Evolutionary conservation across 2,797 vertebrate species (phyloP).

Genomic region (Zenarchopterus dispar): DNA sequence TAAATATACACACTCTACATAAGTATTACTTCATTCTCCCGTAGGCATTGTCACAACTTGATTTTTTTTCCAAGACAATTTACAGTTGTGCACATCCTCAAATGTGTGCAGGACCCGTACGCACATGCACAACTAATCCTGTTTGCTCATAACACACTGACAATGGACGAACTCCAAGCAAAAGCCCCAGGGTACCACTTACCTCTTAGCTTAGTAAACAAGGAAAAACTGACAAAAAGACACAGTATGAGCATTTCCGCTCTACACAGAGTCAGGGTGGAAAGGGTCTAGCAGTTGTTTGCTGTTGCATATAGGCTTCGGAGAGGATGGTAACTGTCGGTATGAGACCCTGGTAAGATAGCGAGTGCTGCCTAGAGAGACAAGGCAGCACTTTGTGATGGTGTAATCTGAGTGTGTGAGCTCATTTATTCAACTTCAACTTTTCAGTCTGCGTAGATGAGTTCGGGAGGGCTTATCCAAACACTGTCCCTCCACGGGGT

Average conservation of each 20-base stretch:
- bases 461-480: slow-evolving; percentile 77
- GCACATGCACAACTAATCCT: slow-evolving; percentile 61
- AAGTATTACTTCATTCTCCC: slow-evolving; percentile 54
- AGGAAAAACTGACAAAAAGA: slow-evolving; percentile 65
- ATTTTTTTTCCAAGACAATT: slow-evolving; percentile 38
- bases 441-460: slow-evolving; percentile 86
- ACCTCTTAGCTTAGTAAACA: slow-evolving; percentile 75
- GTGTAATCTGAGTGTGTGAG: slow-evolving; percentile 90
- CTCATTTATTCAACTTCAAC: slow-evolving; percentile 90
- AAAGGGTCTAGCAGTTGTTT: slow-evolving; percentile 86
- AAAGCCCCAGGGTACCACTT: slow-evolving; percentile 50
- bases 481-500: slow-evolving; percentile 69
- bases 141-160: slow-evolving; percentile 52
- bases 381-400: slow-evolving; percentile 84
- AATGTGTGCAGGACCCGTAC: background rate
- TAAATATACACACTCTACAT: slow-evolving; percentile 41
- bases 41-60: slow-evolving; percentile 47
- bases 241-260: slow-evolving; percentile 88
- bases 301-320: slow-evolving; percentile 85
- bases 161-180: slow-evolving; percentile 60
- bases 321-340: slow-evolving; percentile 51
- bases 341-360: slow-evolving; percentile 73
- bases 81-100: slow-evolving; percentile 23
- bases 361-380: slow-evolving; percentile 81
- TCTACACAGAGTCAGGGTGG: slow-evolving; percentile 86